Evolutionary conservation across 2,113 vertebrate genomes (phyloP).

Genomic region (Rhinolophus sinicus): DNA sequence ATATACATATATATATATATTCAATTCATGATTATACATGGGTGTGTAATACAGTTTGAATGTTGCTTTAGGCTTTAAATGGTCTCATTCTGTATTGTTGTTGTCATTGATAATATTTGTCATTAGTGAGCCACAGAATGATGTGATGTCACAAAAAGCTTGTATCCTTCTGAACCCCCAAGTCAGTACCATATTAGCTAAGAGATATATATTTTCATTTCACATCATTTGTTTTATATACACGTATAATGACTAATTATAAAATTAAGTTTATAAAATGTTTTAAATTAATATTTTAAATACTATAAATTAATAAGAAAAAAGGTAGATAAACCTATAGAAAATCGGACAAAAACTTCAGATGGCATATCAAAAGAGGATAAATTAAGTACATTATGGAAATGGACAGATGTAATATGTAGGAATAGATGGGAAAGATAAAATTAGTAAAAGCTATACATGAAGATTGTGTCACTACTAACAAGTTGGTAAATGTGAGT

Average conservation of each 20-base stretch:
- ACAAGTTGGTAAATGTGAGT: not conserved
- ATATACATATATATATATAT: not conserved
- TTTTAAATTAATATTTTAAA: not conserved
- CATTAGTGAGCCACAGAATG: not conserved
- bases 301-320: not conserved
- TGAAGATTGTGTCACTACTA: not conserved
- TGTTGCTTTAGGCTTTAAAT: not conserved
- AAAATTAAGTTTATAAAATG: not conserved
- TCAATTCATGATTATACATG: not conserved
- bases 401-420: not conserved
- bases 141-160: not conserved
- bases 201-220: not conserved
- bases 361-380: not conserved
- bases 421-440: not conserved
- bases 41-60: not conserved
- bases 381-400: not conserved
- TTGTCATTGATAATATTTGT: not conserved
- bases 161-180: not conserved
- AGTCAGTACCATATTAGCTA: not conserved
- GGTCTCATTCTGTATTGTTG: not conserved
- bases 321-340: not conserved
- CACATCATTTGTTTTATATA: not conserved
- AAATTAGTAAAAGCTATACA: not conserved
- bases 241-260: not conserved
- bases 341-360: not conserved